Evolutionary conservation across 2,113 vertebrate species (phyloP).

Genomic region (Silurus glanis): DNA sequence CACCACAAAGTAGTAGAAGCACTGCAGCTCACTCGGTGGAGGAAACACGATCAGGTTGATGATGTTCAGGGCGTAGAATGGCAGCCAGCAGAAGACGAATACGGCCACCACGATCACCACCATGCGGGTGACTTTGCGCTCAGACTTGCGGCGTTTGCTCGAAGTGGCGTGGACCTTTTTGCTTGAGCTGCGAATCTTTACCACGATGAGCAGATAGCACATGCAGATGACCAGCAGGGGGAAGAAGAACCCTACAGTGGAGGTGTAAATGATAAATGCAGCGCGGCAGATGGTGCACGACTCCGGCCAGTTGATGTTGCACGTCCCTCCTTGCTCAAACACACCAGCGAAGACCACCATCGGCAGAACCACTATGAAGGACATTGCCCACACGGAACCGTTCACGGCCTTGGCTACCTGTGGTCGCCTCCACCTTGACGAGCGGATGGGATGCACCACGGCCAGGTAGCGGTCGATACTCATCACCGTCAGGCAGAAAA

Average conservation of each 20-base stretch:
- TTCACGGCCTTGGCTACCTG: slow-evolving; percentile 86
- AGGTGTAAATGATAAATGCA: slow-evolving; percentile 88
- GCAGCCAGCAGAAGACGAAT: slow-evolving; percentile 93
- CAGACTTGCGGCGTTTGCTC: slow-evolving; percentile 82
- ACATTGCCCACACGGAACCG: slow-evolving; percentile 82
- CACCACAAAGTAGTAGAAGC: slow-evolving; percentile 88
- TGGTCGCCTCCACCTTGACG: slow-evolving; percentile 86
- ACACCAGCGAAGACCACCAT: slow-evolving; percentile 86
- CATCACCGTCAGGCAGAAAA: slow-evolving; percentile 95
- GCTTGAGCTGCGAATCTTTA: slow-evolving; percentile 86
- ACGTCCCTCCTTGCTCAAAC: slow-evolving; percentile 79
- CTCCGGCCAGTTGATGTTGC: slow-evolving; percentile 91
- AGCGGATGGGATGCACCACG: slow-evolving; percentile 88
- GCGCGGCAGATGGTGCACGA: slow-evolving; percentile 82
- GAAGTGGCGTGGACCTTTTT: slow-evolving; percentile 86
- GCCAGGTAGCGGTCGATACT: slow-evolving; percentile 94
- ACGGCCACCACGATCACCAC: slow-evolving; percentile 91
- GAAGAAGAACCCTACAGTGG: slow-evolving; percentile 87
- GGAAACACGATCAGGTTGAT: slow-evolving; percentile 82
- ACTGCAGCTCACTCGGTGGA: slow-evolving; percentile 80
- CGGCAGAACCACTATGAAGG: slow-evolving; percentile 86
- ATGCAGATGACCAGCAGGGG: slow-evolving; percentile 91
- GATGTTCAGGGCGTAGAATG: slow-evolving; percentile 90
- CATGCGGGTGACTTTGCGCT: slow-evolving; percentile 90
- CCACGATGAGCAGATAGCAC: slow-evolving; percentile 91